These are phyloP conservation scores for Atethmia centrago DNA, from an alignment of 2,888 invertebrate species.

Conservation along the genomic window DNA sequence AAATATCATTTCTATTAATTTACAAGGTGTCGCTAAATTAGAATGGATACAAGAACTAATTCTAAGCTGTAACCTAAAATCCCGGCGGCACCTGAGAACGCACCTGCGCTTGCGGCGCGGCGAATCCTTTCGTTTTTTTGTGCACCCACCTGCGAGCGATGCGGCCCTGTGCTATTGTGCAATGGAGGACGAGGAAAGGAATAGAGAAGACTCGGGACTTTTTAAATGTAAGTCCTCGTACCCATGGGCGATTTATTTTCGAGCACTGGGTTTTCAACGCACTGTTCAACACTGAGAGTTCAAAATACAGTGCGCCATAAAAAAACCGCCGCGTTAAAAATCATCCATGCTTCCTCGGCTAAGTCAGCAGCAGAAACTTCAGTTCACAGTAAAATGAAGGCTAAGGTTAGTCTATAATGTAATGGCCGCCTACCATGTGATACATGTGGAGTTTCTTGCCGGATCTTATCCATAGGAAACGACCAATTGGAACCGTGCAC, in stretches of 20 bases:
- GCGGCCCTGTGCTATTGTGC: conserved; percentile 82
- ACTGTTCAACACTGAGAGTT: not conserved
- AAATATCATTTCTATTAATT: conserved; percentile 7
- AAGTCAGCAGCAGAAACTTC: not conserved
- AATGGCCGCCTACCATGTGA: not conserved
- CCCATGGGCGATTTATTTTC: not conserved
- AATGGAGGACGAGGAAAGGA: conserved; percentile 70
- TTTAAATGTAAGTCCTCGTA: not conserved
- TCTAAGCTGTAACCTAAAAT: conserved; percentile 82
- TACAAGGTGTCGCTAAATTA: conserved; percentile 56
- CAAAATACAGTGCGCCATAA: not conserved
- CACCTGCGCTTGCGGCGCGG: conserved; percentile 81
- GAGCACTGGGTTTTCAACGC: too few species aligned
- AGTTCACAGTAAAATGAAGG: not conserved
- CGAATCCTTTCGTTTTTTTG: conserved; percentile 89
- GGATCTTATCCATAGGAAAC: too few species aligned
- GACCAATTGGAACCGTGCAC: too few species aligned
- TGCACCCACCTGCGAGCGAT: conserved; percentile 83
- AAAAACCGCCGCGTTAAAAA: too few species aligned
- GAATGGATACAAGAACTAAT: conserved; percentile 64
- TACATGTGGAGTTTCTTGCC: too few species aligned
- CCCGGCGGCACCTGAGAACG: conserved; percentile 79
- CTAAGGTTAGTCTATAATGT: not conserved
- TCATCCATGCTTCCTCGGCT: not conserved
- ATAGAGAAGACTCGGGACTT: conserved; percentile 57